Evolutionary conservation across 2,113 vertebrate species (phyloP), one percentile per base, ranked within the genome.

Genomic region (Thamnaconus septentrionalis): DNA sequence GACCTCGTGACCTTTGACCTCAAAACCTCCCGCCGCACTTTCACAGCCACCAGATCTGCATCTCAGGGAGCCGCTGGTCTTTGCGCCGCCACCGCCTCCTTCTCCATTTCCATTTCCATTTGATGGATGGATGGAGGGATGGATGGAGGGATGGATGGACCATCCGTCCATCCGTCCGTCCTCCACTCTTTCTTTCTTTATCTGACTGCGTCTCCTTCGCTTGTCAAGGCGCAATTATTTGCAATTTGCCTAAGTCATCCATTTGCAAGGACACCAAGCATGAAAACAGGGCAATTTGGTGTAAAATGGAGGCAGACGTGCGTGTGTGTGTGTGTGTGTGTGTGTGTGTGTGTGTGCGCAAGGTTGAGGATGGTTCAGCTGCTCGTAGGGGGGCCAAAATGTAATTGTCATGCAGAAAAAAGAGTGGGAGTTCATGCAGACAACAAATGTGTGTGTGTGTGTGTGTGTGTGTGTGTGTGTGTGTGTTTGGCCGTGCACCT

Each of bases 241-340:
- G 97, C 97, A 98, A 98, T 98, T 99, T 99, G 97, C 95, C 95
- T 96, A 98, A 98, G 96, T 98, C 93, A 92, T 96, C 96, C 96
- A 98, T 99, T 99, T 98, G 94, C 95, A 93, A 95, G 96, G 94
- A 98, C 94, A 84, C 95, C 94, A 94, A 98, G 96, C 97, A 97
- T 98, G 97, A 99, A 99, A 98, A 96, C 94, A 93, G 98, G 93
- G 96, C 95, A 98, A 99, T 98, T 98, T 96, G 93, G 86, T 94
- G 95, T 96, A 95, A 93, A 97, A 99, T 97, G 85, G 83, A 88
- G 77, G 80, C 81, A 76, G 71, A 56, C 79, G 54, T 69, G 80
- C 74, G 75, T 82, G 61, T 62, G 75, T 71, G 78, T 71, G 48
- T 83, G 61, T 68, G 44, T 49, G 9, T 67, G 45, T 31, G 18